Base-by-base conservation (phyloP, 2,888 invertebrate species). In the Cerceris rybyensis region DNA sequence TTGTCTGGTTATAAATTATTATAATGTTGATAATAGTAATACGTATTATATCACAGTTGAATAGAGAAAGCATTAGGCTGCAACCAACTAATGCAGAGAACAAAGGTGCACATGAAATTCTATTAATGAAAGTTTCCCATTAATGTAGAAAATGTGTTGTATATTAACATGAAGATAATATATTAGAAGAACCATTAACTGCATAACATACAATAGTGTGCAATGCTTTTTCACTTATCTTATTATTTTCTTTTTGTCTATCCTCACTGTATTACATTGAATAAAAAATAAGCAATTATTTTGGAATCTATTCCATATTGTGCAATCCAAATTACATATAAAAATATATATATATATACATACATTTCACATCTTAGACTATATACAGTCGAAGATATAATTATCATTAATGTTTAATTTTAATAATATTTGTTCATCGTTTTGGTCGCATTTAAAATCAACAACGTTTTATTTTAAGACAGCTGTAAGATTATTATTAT, bases 1-100 rank as follows among this genome's bases (percentile, higher is more conserved):
- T 85, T 76, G 78, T 81, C 77, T 78, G 71, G 57, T 81, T 78
- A 81, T 83, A 83, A 81, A 84, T 85, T 82, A 86, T 86, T 78
- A 68, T 42, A 41, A 70, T 75, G 75, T 83, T 80, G 78, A 52
- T 79, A 67, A 74, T 75, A 80, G 77, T 65, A 57, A 74, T 78
- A 55, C 69, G 49, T 80, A 80, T 74, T 81, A 79, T 74, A 70
- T 74, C 58, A 67, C 75, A 77, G 61, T 73, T 79, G 28, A 68
- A 77, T 64, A 72, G 55, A 42, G 68, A 70, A 58, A 75, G 54
- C 55, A 75, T 58, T 65, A 74, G 63, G 60, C 61, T 70, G 70
- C 14, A 60, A 70, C 65, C 70, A 69, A 17, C 16, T 50, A 71
- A 78, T 58, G 66, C 73, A 50, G 54, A 17, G 49, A 65, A 50